Conservation (phyloP, 1,140 invertebrate species). For the Paramacrobiotus metropolitanus region DNA sequence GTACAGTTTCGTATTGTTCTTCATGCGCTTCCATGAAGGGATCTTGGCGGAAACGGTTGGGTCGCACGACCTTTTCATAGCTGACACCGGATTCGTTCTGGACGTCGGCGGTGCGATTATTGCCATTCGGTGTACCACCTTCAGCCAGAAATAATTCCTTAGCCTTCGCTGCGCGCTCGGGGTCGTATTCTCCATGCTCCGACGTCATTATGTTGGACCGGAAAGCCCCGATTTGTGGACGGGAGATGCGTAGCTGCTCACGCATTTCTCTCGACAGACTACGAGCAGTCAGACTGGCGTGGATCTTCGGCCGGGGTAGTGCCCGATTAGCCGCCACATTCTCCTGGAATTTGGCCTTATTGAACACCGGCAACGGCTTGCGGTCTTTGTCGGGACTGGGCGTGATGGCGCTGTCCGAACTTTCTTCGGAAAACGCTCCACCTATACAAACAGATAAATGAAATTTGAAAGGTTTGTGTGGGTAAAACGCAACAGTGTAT, state of each 20-base stretch:
- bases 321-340: neutral
- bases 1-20: neutral
- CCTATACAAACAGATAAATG: neutral
- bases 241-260: neutral
- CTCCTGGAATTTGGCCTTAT: neutral
- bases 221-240: neutral
- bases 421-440: neutral
- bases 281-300: neutral
- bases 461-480: no score
- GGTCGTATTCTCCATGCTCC: neutral
- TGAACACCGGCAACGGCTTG: neutral
- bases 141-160: neutral
- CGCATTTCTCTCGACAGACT: neutral
- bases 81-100: neutral
- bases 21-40: neutral
- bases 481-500: neutral
- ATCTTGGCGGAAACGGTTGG: neutral
- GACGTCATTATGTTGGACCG: conserved; percentile 3
- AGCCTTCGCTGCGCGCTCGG: neutral
- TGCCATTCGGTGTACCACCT: neutral
- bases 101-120: neutral
- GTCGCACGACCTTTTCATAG: no score
- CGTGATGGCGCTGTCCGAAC: neutral
- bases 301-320: neutral
- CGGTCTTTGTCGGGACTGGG: neutral